Evolutionary conservation across 2,888 invertebrate species (phyloP).

Genomic region (Andrena bicolor): DNA sequence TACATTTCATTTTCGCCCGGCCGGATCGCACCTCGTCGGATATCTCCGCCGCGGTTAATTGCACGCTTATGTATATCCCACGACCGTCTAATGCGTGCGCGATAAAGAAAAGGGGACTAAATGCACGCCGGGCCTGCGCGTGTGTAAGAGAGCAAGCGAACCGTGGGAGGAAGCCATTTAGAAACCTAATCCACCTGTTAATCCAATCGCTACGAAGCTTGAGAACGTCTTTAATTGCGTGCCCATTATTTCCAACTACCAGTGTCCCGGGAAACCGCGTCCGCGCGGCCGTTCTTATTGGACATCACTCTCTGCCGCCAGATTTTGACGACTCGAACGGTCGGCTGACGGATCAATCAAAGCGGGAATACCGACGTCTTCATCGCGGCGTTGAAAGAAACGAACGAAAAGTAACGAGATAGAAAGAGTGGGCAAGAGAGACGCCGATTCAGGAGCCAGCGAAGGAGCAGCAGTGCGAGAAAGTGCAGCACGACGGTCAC

Average conservation of each 20-base stretch:
- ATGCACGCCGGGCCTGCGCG: conserved; percentile 13
- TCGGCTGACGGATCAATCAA: conserved; percentile 38
- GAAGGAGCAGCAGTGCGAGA: conserved; percentile 39
- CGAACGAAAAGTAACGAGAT: background rate
- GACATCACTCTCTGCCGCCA: background rate
- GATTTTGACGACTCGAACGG: background rate
- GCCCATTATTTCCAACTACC: conserved; percentile 23
- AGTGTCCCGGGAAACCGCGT: conserved; percentile 3
- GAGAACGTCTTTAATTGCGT: conserved; percentile 52
- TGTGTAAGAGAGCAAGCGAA: conserved; percentile 31
- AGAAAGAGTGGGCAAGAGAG: background rate
- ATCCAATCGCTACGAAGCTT: conserved; percentile 41
- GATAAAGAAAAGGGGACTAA: background rate
- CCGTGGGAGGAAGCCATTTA: conserved; percentile 66
- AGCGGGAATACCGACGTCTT: conserved; percentile 7
- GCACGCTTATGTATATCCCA: conserved; percentile 19
- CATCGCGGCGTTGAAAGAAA: conserved; percentile 4
- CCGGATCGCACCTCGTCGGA: conserved; percentile 5
- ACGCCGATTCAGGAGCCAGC: background rate
- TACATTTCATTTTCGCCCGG: conserved; percentile 57
- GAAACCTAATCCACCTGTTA: conserved; percentile 58
- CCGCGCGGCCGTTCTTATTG: background rate
- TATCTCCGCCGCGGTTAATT: conserved; percentile 33
- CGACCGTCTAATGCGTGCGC: conserved; percentile 1
- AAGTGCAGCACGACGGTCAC: conserved; percentile 50